These are phyloP conservation scores for Bursaphelenchus okinawaensis DNA, from an alignment of 2,888 invertebrate species.

Conservation along the genomic window DNA sequence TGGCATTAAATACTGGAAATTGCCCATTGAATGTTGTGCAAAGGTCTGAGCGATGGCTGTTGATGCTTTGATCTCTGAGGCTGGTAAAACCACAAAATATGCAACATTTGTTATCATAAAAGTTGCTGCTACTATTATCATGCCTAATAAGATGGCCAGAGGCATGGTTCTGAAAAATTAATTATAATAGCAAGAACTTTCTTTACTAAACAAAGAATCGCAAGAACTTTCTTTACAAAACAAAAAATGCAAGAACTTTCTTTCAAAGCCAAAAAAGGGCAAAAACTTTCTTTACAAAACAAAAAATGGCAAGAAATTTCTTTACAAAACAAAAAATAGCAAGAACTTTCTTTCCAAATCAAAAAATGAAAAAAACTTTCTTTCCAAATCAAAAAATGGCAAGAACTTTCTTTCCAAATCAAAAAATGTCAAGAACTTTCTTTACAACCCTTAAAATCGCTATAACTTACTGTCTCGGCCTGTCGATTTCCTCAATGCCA, in stretches of 20 bases:
- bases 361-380: not conserved
- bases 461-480: conserved; percentile 40
- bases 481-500: conserved; percentile 45
- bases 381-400: too few relatives aligned
- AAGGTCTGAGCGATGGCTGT: conserved; percentile 38
- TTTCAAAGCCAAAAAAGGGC: too few relatives aligned
- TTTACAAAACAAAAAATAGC: too few relatives aligned
- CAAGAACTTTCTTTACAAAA: too few relatives aligned
- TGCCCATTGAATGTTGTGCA: conserved; percentile 27
- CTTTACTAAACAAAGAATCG: too few relatives aligned
- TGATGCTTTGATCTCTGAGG: conserved; percentile 28
- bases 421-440: not conserved
- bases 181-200: not conserved
- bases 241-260: not conserved
- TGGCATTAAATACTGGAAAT: conserved; percentile 39
- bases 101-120: conserved; percentile 47
- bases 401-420: too few relatives aligned
- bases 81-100: conserved; percentile 39
- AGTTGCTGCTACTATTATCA: conserved; percentile 40
- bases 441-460: too few relatives aligned
- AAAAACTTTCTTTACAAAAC: too few relatives aligned
- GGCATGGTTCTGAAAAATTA: conserved; percentile 42
- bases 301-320: not conserved
- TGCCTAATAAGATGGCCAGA: conserved; percentile 45
- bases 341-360: too few relatives aligned